These are phyloP conservation scores for Oscheius onirici DNA, from an alignment of 2,888 invertebrate species.

Conservation along the genomic window DNA sequence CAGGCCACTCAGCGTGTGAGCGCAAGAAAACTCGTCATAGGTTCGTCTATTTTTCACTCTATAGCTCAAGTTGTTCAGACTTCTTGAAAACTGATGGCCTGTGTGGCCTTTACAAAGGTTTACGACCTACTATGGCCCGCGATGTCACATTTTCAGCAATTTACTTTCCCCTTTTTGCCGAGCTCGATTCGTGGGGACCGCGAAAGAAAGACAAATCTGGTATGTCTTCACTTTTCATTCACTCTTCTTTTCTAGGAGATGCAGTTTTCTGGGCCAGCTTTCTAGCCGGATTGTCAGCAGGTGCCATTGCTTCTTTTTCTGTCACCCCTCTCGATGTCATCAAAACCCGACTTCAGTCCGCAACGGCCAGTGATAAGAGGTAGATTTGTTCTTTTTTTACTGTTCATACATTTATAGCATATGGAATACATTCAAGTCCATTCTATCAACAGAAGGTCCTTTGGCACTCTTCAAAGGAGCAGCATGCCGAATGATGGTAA, in stretches of 20 bases:
- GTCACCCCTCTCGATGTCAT: constrained; percentile 98
- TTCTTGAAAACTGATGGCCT: constrained; percentile 86
- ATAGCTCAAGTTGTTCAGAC: neutral
- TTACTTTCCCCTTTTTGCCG: constrained; percentile 96
- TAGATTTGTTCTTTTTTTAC: constrained; percentile 1
- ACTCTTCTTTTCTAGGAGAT: constrained; percentile 68
- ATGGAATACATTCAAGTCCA: constrained; percentile 73
- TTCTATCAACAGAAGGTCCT: constrained; percentile 86
- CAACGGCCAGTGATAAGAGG: constrained; percentile 73
- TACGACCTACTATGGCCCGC: constrained; percentile 85
- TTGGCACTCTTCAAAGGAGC: constrained; percentile 97
- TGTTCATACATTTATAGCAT: constrained; percentile 26
- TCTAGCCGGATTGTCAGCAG: constrained; percentile 79
- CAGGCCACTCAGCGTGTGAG: constrained; percentile 39
- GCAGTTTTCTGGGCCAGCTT: constrained; percentile 84
- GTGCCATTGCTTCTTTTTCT: constrained; percentile 84
- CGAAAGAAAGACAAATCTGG: constrained; percentile 77
- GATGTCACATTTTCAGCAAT: constrained; percentile 74
- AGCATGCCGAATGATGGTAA: constrained; percentile 93
- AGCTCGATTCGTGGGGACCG: constrained; percentile 80
- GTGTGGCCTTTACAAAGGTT: constrained; percentile 89
- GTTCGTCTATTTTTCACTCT: no score
- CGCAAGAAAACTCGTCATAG: constrained; percentile 21
- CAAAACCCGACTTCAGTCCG: constrained; percentile 92
- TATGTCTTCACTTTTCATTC: constrained; percentile 76